Evolutionary conservation across 2,797 vertebrate species (phyloP), one percentile per base, ranked within the genome.

Genomic region (Sebastes oblongus): DNA sequence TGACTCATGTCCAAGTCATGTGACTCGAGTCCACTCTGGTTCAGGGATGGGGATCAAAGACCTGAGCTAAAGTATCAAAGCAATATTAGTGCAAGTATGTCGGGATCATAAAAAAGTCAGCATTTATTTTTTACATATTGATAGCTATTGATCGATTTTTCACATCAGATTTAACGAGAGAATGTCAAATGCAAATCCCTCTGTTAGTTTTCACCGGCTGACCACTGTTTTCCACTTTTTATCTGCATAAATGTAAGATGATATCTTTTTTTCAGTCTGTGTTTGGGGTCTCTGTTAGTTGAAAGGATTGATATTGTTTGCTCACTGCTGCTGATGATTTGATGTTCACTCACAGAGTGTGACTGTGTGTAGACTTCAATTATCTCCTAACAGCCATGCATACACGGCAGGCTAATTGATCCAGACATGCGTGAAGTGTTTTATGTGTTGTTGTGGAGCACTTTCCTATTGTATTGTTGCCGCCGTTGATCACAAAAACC

Each of bases 401-500:
- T 54, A 72, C 77, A 67, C 73, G 16, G 18, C 22, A 22, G 58
- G 70, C 78, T 84, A 85, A 91, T 80, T 79, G 77, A 69, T 75
- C 2, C 25, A 66, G 87, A 78, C 58, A 75, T 69, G 68, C 75
- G 52, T 79, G 83, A 71, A 77, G 72, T 78, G 76, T 83, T 75
- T 82, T 79, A 79, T 86, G 72, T 78, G 82, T 76, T 73, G 72
- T 50, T 32, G 64, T 22, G 34, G 10, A 59, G 52, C 10, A 22
- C 74, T 58, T 59, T 72, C 39, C 68, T 66, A 25, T 64, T 78
- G 34, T 77, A 55, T n/a, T 25, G 55, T 62, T 69, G 29, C 66
- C 34, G 52, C 60, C 2, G 32, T 30, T 71, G 83, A 84, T 85
- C 82, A 79, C 82, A 85, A 74, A 83, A 75, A 64, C 60, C 70